Base-by-base conservation (phyloP, 2,797 vertebrate species). In the Oreonectes daqikongensis region DNA sequence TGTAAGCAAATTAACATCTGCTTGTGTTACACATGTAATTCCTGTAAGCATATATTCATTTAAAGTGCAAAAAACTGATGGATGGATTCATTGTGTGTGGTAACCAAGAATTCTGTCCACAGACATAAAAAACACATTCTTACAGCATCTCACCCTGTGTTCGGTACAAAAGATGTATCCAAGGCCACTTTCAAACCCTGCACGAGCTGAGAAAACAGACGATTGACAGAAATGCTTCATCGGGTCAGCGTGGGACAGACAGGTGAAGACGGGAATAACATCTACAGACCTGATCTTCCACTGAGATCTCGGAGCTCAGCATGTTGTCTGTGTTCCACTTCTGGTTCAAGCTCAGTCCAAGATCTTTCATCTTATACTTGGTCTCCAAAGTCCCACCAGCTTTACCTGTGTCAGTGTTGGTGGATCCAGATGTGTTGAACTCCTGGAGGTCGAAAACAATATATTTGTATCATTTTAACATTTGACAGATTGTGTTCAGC, bases 281-380 rank as follows among this genome's bases (percentile, higher is more conserved):
- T 22, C 8, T 15, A 61, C 70, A 7, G 71, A 98, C 96, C 95
- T 98, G 93, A 90, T 99, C 94, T 88, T 98, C 97, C 86, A 95
- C 81, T 9, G 92, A 92, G 82, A 98, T 82, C 80, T 98, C 97
- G 6, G 94, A 96, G 22, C 91, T 92, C 84, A 98, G 38, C 0
- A 92, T 95, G 88, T 97, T 98, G 66, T 98, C 96, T 0, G 96
- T 97, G 88, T 95, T 98, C 97, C 96, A 99, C 86, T 98, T 99
- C 89, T 99, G 95, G 80, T 88, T 94, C 89, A 98, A 91, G 52
- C 89, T 95, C 66, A 99, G 87, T 17, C 96, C 97, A 50, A 95
- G 90, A 64, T 95, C 93, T 84, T 94, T 93, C 90, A 96, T 76
- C 87, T 96, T 98, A n/a, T 97, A 99, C 77, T 97, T 99, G 87